phyloP scores from a whole-genome alignment of 2,113 vertebrate genomes.

The Ramphastos sulfuratus region DNA sequence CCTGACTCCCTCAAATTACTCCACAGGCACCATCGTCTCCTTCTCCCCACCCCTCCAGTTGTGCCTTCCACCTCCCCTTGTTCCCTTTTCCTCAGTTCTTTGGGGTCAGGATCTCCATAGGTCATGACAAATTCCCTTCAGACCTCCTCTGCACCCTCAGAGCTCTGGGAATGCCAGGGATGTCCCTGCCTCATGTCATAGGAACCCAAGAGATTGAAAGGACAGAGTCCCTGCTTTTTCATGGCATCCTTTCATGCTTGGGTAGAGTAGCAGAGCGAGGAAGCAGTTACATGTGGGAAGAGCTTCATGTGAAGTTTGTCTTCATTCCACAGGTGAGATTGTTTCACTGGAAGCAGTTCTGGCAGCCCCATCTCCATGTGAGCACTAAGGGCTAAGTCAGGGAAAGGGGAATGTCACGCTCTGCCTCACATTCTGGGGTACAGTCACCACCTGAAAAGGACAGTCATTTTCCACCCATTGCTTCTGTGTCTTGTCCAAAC shows the following conservation, averaged over 20 bases:
- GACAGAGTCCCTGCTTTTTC: neutral
- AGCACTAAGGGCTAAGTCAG: neutral
- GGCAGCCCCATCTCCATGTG: neutral
- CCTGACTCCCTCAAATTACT: neutral
- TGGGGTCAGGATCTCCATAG: neutral
- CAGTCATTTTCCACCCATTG: neutral
- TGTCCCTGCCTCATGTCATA: neutral
- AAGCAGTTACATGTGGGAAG: neutral
- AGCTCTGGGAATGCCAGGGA: neutral
- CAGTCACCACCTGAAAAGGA: neutral
- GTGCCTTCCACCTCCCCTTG: neutral
- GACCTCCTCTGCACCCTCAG: rapidly evolving
- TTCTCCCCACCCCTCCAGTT: too few species aligned
- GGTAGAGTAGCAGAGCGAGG: neutral
- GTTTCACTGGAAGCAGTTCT: rapidly evolving
- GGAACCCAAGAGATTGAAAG: neutral
- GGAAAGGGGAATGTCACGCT: neutral
- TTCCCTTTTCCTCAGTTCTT: neutral
- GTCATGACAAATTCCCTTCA: neutral
- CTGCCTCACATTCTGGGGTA: rapidly evolving
- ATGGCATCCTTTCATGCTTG: neutral
- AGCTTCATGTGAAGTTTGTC: neutral
- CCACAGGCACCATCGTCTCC: neutral
- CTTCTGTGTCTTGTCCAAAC: neutral
- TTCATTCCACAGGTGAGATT: neutral